phyloP scores from a whole-genome alignment of 2,888 invertebrate genomes.

The Galeruca laticollis region DNA sequence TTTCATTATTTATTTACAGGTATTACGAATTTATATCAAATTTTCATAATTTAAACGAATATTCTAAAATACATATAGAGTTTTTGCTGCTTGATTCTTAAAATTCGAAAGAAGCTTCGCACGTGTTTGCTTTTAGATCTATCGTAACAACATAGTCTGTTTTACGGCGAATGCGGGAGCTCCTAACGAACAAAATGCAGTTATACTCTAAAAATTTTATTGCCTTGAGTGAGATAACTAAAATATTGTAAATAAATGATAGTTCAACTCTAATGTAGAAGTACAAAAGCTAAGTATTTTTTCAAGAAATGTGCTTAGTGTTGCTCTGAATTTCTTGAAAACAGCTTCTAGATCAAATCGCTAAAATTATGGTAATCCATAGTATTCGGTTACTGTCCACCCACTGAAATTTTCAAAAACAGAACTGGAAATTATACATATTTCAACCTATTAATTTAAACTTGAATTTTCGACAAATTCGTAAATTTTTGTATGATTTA shows the following conservation, averaged over 20 bases:
- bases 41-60: too few relatives aligned
- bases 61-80: too few relatives aligned
- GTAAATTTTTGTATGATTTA: too few relatives aligned
- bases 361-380: conserved; percentile 32
- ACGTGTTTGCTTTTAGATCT: background rate
- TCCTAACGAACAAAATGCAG: too few relatives aligned
- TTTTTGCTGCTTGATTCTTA: background rate
- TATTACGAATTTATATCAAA: too few relatives aligned
- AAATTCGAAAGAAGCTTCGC: background rate
- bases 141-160: too few relatives aligned
- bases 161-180: background rate
- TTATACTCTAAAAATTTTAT: conserved; percentile 1
- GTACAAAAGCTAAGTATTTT: conserved; percentile 39
- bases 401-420: conserved; percentile 4
- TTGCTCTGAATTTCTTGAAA: conserved; percentile 33
- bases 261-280: conserved; percentile 27
- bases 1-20: too few relatives aligned
- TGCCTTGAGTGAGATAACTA: conserved; percentile 34
- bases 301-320: conserved; percentile 38
- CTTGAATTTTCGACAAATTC: too few relatives aligned
- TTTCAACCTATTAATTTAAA: background rate
- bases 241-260: conserved; percentile 31
- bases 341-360: conserved; percentile 40
- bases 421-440: conserved; percentile 8
- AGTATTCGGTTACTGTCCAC: conserved; percentile 24